A percentile compares a stretch with the other conserved stretches of the same genome.
These are phyloP conservation scores for Atherix ibis DNA, from an alignment of 2,888 invertebrate species.

Conservation along the genomic window DNA sequence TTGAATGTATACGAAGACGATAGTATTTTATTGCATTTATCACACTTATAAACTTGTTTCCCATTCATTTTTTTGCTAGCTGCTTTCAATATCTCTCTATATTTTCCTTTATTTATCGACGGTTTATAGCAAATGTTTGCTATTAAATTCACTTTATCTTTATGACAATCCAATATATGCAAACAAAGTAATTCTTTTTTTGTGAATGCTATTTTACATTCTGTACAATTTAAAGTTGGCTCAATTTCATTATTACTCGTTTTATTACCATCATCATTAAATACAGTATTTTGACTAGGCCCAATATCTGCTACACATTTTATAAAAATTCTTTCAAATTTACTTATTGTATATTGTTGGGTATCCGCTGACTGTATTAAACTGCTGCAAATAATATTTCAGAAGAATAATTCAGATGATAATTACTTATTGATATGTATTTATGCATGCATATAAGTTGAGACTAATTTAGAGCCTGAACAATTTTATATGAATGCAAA, in stretches of 20 bases:
- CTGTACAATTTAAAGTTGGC: too few relatives aligned
- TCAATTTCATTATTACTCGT: slow-evolving; percentile 2
- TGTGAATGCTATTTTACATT: not conserved
- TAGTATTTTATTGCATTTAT: slow-evolving; percentile 40
- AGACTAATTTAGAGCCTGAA: too few relatives aligned
- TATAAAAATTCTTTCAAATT: too few relatives aligned
- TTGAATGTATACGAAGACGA: slow-evolving; percentile 44
- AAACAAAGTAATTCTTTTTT: slow-evolving; percentile 1
- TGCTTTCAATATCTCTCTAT: too few relatives aligned
- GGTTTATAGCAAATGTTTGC: not conserved
- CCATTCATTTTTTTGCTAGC: slow-evolving; percentile 33
- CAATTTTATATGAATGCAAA: too few relatives aligned
- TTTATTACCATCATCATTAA: slow-evolving; percentile 3
- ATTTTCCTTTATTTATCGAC: too few relatives aligned
- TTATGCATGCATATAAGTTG: too few relatives aligned
- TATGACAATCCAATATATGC: slow-evolving; percentile 2
- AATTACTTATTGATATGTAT: too few relatives aligned
- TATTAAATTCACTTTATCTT: not conserved
- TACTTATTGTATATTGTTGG: too few relatives aligned
- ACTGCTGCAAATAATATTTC: not conserved
- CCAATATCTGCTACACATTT: not conserved
- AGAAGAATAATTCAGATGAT: not conserved
- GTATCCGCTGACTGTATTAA: too few relatives aligned
- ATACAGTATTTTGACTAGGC: not conserved
- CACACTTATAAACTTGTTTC: slow-evolving; percentile 39